Base-by-base conservation (phyloP, 2,888 invertebrate genomes). In the Agrotis exclamationis region DNA sequence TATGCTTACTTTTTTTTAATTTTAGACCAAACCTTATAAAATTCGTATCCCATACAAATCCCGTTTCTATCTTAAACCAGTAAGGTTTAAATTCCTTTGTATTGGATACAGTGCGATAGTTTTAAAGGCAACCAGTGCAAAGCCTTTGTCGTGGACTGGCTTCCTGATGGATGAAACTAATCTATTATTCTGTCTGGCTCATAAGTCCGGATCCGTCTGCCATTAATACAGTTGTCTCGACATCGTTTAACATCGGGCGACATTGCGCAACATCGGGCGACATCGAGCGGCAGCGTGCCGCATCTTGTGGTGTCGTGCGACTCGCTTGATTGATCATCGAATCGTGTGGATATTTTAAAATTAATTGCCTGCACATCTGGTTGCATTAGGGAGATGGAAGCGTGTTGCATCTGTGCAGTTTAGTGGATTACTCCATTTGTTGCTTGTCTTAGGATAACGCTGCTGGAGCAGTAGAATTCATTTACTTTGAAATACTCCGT, bases 101-200 rank as follows among this genome's bases (percentile, higher is more conserved):
- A 28, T 28, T 33, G n/a, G 4, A n/a, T 58, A 22, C 56, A 59
- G n/a, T 58, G 51, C 62, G 58, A 76, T 76, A 74, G 75, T 80
- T 78, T 79, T 73, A 74, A 79, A 83, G 77, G 72, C 67, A 65
- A 69, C 57, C 74, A 81, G 76, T 83, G 84, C 74, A 84, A 84
- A 84, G 84, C 80, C 80, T 86, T 84, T 86, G 87, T 87, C 86
- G 76, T 76, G 63, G 82, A 72, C 78, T 82, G 65, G 86, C 84
- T 79, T 85, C 83, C 87, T 89, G 89, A 89, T 85, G 82, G 86
- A 90, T 89, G 86, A 80, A 75, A 74, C 82, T 85, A 87, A 90
- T 90, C 85, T 85, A 84, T 88, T 85, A 87, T 82, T 84, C 82
- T 83, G 86, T 86, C 85, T 83, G 83, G 80, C 85, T 87, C 87